Conservation (phyloP, 1,140 invertebrate species). For the Hylaeus anthracinus region DNA sequence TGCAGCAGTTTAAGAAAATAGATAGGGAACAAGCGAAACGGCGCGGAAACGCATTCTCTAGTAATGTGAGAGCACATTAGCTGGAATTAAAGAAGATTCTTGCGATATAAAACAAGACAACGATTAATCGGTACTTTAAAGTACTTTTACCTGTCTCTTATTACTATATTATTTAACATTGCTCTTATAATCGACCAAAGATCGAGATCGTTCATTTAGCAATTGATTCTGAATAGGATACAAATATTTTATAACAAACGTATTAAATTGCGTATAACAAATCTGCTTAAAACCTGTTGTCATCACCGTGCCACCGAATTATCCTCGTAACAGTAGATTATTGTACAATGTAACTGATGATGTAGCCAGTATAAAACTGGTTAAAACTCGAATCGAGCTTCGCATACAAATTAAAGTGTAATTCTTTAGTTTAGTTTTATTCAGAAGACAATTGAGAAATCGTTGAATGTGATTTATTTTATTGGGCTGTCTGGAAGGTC, state of each 20-base stretch:
- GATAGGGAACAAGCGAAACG: not conserved
- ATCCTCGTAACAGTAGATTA: too few relatives aligned
- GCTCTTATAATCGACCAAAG: not conserved
- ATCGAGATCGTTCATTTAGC: too few relatives aligned
- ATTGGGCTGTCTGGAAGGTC: too few relatives aligned
- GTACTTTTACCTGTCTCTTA: not conserved
- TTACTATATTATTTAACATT: not conserved
- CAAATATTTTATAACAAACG: too few relatives aligned
- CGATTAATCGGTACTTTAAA: not conserved
- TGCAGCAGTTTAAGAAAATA: not conserved
- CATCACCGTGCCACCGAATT: too few relatives aligned
- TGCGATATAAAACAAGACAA: not conserved
- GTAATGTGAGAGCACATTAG: not conserved
- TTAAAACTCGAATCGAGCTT: not conserved
- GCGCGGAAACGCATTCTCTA: not conserved
- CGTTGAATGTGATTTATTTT: too few relatives aligned
- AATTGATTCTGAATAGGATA: too few relatives aligned
- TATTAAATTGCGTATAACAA: too few relatives aligned
- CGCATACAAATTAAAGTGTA: not conserved
- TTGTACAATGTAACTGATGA: not conserved
- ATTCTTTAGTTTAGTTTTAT: not conserved
- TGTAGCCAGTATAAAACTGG: not conserved
- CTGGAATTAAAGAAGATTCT: not conserved
- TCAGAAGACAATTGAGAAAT: too few relatives aligned
- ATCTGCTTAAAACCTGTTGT: too few relatives aligned